These are phyloP conservation scores for Ecdyonurus torrentis DNA, from an alignment of 2,888 invertebrate species.

Conservation along the genomic window DNA sequence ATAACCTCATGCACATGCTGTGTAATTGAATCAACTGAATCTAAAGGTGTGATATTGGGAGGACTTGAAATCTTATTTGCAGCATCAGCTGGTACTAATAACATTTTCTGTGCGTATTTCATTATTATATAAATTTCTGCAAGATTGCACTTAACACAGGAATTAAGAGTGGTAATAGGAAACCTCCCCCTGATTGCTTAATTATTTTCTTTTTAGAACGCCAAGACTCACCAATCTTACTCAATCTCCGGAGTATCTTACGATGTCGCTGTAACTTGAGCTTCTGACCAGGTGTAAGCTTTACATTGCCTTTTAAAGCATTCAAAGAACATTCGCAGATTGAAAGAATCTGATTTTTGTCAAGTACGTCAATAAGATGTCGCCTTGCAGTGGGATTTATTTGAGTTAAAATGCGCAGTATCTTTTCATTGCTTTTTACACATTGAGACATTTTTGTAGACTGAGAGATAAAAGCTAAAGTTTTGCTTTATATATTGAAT, in stretches of 20 bases:
- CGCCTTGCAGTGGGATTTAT: background rate
- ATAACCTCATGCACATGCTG: background rate
- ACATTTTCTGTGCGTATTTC: conserved; percentile 2
- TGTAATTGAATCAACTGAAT: background rate
- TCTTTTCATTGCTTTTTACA: background rate
- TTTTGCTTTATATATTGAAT: background rate
- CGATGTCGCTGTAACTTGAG: background rate
- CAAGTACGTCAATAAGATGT: background rate
- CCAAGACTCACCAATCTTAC: background rate
- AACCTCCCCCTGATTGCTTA: background rate
- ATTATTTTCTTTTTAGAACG: background rate
- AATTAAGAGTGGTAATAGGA: background rate
- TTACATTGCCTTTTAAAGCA: background rate
- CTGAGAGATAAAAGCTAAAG: background rate
- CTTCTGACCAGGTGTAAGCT: background rate
- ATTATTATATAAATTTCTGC: background rate
- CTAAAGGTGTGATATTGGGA: background rate
- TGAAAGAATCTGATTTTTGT: background rate
- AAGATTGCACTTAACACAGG: background rate
- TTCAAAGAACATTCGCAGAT: background rate
- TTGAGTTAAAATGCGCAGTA: background rate
- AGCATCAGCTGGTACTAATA: background rate
- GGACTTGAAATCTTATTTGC: too few relatives aligned
- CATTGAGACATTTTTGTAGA: background rate
- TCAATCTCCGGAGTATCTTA: background rate